phyloP scores from a whole-genome alignment of 2,888 invertebrate species.

The Eupeodes latifasciatus region DNA sequence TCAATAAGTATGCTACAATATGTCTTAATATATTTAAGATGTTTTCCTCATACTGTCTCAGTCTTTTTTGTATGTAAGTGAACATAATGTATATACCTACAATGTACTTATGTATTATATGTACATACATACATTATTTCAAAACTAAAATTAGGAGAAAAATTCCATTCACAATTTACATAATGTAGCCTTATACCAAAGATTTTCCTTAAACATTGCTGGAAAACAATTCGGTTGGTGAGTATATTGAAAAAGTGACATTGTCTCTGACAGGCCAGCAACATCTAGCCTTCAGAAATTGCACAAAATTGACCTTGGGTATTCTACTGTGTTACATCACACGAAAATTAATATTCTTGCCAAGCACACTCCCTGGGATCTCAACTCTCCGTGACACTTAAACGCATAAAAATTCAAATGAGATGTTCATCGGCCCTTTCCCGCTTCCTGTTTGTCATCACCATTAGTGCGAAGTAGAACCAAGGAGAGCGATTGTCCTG shows the following conservation, averaged over 20 bases:
- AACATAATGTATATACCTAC: too few species aligned
- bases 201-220: not conserved
- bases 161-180: too few species aligned
- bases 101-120: too few species aligned
- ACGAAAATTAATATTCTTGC: slow-evolving; percentile 65
- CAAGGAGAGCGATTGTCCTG: not conserved
- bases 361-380: slow-evolving; percentile 34
- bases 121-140: too few species aligned
- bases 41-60: too few species aligned
- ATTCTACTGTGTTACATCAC: slow-evolving; percentile 40
- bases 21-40: too few species aligned
- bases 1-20: too few species aligned
- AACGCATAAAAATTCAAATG: slow-evolving; percentile 67
- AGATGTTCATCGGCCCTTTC: slow-evolving; percentile 15
- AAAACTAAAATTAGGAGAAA: too few species aligned
- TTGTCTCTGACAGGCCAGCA: slow-evolving; percentile 41
- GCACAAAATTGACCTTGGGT: slow-evolving; percentile 41
- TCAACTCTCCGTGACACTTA: slow-evolving; percentile 42
- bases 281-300: not conserved
- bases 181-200: too few species aligned
- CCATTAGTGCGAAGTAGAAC: not conserved
- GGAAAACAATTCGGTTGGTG: slow-evolving; percentile 5
- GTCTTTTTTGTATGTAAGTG: too few species aligned
- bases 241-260: slow-evolving; percentile 14
- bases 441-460: slow-evolving; percentile 19